Conservation (phyloP, 2,888 invertebrate genomes). For the Formica aserva region DNA sequence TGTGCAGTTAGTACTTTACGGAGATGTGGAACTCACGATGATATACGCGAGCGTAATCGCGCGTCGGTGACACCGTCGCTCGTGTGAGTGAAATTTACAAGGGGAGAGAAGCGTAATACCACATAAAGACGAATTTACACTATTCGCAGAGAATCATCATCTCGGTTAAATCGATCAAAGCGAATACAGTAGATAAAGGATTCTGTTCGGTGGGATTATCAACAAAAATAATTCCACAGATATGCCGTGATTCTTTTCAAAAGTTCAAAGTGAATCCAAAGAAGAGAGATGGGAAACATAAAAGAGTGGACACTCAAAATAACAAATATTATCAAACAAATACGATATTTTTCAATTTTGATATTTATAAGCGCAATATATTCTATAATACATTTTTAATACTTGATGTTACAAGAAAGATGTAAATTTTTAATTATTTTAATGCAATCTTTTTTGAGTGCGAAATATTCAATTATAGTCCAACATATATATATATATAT, state of each 20-base stretch:
- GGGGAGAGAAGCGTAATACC: slow-evolving; percentile 17
- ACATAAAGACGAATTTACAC: slow-evolving; percentile 27
- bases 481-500: neutral
- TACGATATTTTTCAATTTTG: neutral
- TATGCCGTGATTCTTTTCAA: neutral
- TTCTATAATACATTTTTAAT: neutral
- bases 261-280: neutral
- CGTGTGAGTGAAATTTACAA: slow-evolving; percentile 43
- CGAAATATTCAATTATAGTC: neutral
- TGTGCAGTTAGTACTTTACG: slow-evolving; percentile 32
- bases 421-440: neutral
- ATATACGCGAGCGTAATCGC: slow-evolving; percentile 47
- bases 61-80: slow-evolving; percentile 36
- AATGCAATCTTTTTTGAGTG: neutral
- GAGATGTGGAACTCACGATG: slow-evolving; percentile 32
- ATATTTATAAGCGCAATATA: neutral
- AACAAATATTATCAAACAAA: neutral
- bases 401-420: neutral
- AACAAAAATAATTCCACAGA: neutral
- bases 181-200: neutral
- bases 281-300: neutral
- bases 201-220: neutral
- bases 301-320: neutral
- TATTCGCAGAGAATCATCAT: neutral
- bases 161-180: slow-evolving; percentile 8